These are phyloP conservation scores for Epicampocera succincta DNA, from an alignment of 2,888 invertebrate genomes.

Conservation along the genomic window DNA sequence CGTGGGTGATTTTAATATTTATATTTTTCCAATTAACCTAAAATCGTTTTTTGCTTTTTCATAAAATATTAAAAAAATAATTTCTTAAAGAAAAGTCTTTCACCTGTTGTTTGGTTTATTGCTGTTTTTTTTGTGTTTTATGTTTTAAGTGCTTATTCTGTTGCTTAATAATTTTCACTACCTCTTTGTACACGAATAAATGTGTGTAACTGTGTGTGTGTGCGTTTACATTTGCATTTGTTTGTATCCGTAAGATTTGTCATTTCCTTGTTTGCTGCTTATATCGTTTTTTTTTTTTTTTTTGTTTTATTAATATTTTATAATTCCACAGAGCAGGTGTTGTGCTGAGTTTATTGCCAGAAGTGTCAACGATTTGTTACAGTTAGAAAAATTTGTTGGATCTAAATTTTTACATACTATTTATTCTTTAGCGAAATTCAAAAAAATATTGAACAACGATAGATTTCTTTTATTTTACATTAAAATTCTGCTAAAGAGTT, in stretches of 20 bases:
- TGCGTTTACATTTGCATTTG: not conserved
- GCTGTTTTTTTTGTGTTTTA: conserved; percentile 18
- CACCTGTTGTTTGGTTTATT: conserved; percentile 63
- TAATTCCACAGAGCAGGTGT: conserved; percentile 65
- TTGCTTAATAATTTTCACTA: conserved; percentile 42
- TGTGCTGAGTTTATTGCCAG: conserved; percentile 62
- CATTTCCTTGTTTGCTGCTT: conserved; percentile 23
- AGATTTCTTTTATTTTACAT: too few relatives aligned
- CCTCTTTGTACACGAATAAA: not conserved
- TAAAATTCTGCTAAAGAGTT: too few relatives aligned
- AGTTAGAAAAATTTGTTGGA: conserved; percentile 43
- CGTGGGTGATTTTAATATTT: not conserved
- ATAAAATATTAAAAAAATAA: conserved; percentile 69
- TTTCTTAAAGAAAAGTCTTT: conserved; percentile 58
- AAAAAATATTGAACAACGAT: too few relatives aligned
- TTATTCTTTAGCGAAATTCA: too few relatives aligned
- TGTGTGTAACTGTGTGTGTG: not conserved
- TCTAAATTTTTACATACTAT: not conserved
- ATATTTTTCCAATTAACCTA: conserved; percentile 61
- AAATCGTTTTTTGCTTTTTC: conserved; percentile 34
- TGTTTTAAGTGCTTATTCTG: conserved; percentile 59
- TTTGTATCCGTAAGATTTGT: conserved; percentile 7
- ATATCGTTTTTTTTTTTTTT: conserved; percentile 26
- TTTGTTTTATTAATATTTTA: conserved; percentile 65
- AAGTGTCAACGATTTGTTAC: conserved; percentile 66